phyloP scores from a whole-genome alignment of 2,113 vertebrate species.

The Tonatia bakeri region DNA sequence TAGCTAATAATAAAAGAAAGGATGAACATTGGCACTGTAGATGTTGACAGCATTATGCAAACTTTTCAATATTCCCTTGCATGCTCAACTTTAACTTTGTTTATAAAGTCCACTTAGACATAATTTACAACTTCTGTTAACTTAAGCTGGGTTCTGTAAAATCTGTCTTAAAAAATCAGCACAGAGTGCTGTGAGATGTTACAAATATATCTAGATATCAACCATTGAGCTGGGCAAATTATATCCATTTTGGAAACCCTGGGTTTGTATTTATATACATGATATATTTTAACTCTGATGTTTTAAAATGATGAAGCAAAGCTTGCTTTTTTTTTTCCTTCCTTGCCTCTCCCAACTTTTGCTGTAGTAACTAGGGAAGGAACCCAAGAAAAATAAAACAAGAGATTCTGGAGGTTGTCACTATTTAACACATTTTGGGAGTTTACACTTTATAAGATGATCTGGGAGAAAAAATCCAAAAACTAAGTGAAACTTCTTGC shows the following conservation, averaged over 20 bases:
- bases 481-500: neutral
- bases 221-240: slow-evolving; percentile 58
- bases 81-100: slow-evolving; percentile 75
- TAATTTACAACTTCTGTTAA: slow-evolving; percentile 77
- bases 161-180: slow-evolving; percentile 71
- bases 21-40: slow-evolving; percentile 47
- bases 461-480: neutral
- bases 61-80: slow-evolving; percentile 70
- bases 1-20: slow-evolving; percentile 59
- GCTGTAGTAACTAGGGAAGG: slow-evolving; percentile 21
- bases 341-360: slow-evolving; percentile 21
- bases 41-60: slow-evolving; percentile 76
- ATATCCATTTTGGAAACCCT: slow-evolving; percentile 62
- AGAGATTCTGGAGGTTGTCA: slow-evolving; percentile 19
- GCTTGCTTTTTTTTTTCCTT: neutral
- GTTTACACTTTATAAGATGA: neutral
- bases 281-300: slow-evolving; percentile 49
- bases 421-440: neutral
- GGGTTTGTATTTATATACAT: slow-evolving; percentile 61
- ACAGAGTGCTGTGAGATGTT: slow-evolving; percentile 63
- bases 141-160: slow-evolving; percentile 76
- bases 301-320: slow-evolving; percentile 61
- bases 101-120: slow-evolving; percentile 77
- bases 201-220: slow-evolving; percentile 71
- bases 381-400: slow-evolving; percentile 23